Evolutionary conservation across 2,113 vertebrate species (phyloP).

Genomic region (Pycnonotus jocosus): DNA sequence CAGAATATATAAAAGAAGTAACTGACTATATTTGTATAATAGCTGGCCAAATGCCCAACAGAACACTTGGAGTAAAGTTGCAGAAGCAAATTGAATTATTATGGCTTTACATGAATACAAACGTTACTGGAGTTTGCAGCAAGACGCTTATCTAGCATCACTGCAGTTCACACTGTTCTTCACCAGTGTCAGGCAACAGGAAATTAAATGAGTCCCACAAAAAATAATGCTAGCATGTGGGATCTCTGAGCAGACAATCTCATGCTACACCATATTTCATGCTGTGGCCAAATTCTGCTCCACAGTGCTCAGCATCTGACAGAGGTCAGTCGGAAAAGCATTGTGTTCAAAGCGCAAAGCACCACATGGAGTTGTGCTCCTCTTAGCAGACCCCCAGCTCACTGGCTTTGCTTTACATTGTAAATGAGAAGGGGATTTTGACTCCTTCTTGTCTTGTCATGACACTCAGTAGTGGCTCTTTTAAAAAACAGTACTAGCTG

Average conservation of each 20-base stretch:
- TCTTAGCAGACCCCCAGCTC: neutral
- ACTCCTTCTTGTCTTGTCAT: neutral
- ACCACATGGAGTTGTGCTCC: neutral
- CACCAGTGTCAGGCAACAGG: neutral
- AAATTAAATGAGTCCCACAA: neutral
- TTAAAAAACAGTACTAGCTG: neutral
- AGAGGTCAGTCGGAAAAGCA: neutral
- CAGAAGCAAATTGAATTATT: neutral
- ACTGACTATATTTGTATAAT: neutral
- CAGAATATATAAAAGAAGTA: neutral
- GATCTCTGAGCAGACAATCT: neutral
- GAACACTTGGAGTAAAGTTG: neutral
- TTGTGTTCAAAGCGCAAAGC: neutral
- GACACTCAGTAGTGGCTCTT: neutral
- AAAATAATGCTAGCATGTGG: neutral
- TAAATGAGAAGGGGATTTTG: constrained; percentile 18
- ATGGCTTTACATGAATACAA: neutral
- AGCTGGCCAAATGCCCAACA: neutral
- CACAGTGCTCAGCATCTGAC: neutral
- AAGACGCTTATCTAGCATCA: neutral
- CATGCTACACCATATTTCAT: neutral
- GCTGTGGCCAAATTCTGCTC: neutral
- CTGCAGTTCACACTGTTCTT: neutral
- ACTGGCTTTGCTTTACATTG: neutral
- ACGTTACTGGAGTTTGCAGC: neutral